These are phyloP conservation scores for Euthynnus affinis DNA, from an alignment of 2,797 vertebrate species.

Conservation along the genomic window DNA sequence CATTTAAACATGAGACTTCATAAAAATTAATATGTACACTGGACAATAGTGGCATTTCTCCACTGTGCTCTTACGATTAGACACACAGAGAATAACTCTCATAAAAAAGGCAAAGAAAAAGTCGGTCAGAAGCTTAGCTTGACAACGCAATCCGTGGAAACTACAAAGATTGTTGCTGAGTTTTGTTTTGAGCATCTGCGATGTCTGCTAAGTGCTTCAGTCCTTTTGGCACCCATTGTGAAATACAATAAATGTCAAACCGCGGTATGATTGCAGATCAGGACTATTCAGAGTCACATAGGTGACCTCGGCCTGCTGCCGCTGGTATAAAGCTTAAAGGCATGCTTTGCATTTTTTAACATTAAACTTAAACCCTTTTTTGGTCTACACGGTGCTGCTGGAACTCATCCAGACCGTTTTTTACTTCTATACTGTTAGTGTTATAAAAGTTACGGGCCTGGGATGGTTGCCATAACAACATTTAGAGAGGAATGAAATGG, in stretches of 20 bases:
- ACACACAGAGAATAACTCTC: constrained; percentile 45
- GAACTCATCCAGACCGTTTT: constrained; percentile 44
- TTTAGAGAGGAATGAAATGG: constrained; percentile 47
- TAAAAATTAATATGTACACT: constrained; percentile 56
- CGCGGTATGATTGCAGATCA: constrained; percentile 49
- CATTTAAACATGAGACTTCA: constrained; percentile 44
- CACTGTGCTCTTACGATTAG: constrained; percentile 29
- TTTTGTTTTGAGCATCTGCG: constrained; percentile 57
- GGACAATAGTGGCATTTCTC: constrained; percentile 45
- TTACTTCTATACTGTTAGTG: constrained; percentile 57
- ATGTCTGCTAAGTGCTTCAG: constrained; percentile 59
- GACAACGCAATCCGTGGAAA: constrained; percentile 24
- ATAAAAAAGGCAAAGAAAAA: constrained; percentile 46
- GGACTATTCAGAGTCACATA: constrained; percentile 38
- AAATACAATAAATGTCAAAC: constrained; percentile 72
- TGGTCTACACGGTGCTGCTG: constrained; percentile 35
- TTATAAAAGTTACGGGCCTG: constrained; percentile 52
- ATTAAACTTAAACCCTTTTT: constrained; percentile 54
- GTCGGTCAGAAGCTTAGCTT: constrained; percentile 35
- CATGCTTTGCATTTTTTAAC: constrained; percentile 60
- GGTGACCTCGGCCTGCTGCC: constrained; percentile 54
- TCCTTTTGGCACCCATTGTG: constrained; percentile 53
- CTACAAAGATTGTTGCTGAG: constrained; percentile 26
- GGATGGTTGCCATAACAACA: constrained; percentile 47
- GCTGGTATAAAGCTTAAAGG: constrained; percentile 61